Percentiles rank a stretch among this genome's conserved stretches.
These are phyloP conservation scores for Lota lota DNA, from an alignment of 2,113 vertebrate species.

Conservation along the genomic window DNA sequence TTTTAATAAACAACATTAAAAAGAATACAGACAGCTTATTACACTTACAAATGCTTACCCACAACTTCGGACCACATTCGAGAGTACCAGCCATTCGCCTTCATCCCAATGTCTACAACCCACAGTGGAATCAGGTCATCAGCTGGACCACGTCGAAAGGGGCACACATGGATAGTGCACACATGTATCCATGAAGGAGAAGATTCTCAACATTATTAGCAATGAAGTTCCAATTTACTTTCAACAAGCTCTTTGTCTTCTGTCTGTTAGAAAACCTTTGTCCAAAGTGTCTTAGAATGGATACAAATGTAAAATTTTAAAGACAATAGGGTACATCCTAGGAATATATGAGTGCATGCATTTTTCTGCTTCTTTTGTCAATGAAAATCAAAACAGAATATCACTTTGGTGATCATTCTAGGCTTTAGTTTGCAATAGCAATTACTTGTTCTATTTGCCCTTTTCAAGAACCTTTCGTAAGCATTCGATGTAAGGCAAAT, in stretches of 20 bases:
- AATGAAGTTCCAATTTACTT: constrained; percentile 1
- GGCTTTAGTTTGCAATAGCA: constrained; percentile 30
- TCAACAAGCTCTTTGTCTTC: constrained; percentile 6
- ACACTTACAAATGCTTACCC: constrained; percentile 55
- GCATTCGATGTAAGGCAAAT: too few relatives aligned
- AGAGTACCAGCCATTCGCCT: constrained; percentile 45
- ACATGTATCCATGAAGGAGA: constrained; percentile 23
- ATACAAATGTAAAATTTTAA: constrained; percentile 9
- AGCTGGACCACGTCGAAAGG: constrained; percentile 36
- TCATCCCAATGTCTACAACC: constrained; percentile 31
- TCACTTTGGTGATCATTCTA: constrained; percentile 6
- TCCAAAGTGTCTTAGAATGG: constrained; percentile 36
- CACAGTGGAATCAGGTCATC: constrained; percentile 7
- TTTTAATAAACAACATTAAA: constrained; percentile 15
- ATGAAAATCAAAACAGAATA: not conserved
- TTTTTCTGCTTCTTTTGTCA: constrained; percentile 12
- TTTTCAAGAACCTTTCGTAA: not conserved
- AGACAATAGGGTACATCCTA: not conserved
- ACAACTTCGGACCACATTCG: constrained; percentile 41
- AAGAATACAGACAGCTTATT: constrained; percentile 35
- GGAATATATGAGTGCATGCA: not conserved
- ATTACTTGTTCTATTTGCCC: constrained; percentile 16
- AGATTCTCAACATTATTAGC: constrained; percentile 12
- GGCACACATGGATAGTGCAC: constrained; percentile 39
- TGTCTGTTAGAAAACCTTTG: constrained; percentile 19